A percentile compares a stretch with the other conserved stretches of the same genome.
Evolutionary conservation across 2,888 invertebrate genomes (phyloP).

Genomic region (Cryptocephalus primarius): DNA sequence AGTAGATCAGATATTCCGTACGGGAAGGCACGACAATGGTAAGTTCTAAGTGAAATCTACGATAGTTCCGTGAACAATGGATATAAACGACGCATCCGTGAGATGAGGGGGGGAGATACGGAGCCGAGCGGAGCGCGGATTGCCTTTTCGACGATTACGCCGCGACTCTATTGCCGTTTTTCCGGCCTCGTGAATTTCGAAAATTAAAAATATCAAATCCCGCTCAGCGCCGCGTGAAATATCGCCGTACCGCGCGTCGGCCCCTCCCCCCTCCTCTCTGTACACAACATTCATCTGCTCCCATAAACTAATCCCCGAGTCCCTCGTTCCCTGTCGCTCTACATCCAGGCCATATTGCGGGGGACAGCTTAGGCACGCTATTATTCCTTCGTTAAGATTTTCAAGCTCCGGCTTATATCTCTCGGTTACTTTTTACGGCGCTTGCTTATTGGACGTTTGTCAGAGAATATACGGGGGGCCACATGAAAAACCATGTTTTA

Average conservation of each 20-base stretch:
- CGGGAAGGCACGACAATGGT: neutral
- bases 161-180: too few species aligned
- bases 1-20: slow-evolving; percentile 1
- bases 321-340: too few species aligned
- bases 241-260: too few species aligned
- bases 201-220: too few species aligned
- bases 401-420: slow-evolving; percentile 7
- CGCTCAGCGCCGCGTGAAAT: too few species aligned
- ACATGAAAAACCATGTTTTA: neutral
- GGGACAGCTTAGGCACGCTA: slow-evolving; percentile 16
- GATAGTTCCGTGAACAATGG: slow-evolving; percentile 1
- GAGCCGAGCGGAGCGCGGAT: too few species aligned
- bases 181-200: too few species aligned
- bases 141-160: too few species aligned
- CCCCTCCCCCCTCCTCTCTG: too few species aligned
- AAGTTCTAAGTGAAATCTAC: slow-evolving; percentile 1
- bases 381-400: slow-evolving; percentile 19
- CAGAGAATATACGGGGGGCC: slow-evolving; percentile 2
- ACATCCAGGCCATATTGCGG: slow-evolving; percentile 15
- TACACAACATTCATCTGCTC: too few species aligned
- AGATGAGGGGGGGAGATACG: neutral
- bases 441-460: slow-evolving; percentile 10
- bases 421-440: slow-evolving; percentile 10
- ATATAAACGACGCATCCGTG: neutral
- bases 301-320: too few species aligned